Conservation (phyloP, 2,113 vertebrate species). For the Hyperopisus bebe region DNA sequence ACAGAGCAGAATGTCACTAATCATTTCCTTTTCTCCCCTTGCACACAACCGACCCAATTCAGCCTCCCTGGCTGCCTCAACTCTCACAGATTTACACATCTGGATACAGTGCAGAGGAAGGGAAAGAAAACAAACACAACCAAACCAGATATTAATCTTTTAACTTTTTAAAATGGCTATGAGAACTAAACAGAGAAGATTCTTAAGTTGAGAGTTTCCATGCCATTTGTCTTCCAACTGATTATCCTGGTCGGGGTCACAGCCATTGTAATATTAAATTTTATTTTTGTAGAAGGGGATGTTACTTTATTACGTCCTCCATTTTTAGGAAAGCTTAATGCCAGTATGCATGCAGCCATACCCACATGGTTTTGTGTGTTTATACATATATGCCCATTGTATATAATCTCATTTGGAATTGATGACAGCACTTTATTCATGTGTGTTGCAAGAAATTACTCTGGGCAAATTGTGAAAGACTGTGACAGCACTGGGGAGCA, state of each 20-base stretch:
- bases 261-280: background rate
- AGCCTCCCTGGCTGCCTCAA: background rate
- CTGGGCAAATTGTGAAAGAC: background rate
- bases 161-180: background rate
- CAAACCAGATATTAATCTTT: background rate
- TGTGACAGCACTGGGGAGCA: background rate
- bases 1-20: background rate
- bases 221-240: background rate
- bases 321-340: background rate
- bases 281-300: background rate
- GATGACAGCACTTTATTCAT: background rate
- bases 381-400: background rate
- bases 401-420: background rate
- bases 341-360: background rate
- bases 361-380: background rate
- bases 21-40: background rate
- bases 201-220: background rate
- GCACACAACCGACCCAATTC: background rate
- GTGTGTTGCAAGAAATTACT: background rate
- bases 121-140: background rate
- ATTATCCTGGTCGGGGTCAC: background rate
- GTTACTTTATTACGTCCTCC: background rate
- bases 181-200: background rate
- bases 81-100: background rate
- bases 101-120: background rate